Evolutionary conservation across 2,113 vertebrate species (phyloP).

Genomic region (Ondatra zibethicus): DNA sequence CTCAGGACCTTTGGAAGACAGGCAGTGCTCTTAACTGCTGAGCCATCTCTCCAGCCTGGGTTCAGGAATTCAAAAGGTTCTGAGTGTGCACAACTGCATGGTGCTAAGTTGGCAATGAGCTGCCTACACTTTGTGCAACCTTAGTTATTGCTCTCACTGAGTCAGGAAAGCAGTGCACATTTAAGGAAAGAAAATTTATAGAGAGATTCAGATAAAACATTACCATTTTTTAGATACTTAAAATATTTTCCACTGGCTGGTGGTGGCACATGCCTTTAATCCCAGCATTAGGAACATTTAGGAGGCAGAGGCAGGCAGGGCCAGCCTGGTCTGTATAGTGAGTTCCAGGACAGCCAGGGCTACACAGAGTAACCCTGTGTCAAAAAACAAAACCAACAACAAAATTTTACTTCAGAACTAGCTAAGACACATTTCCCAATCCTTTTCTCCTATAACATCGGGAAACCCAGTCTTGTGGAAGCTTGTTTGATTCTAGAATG

Average conservation of each 20-base stretch:
- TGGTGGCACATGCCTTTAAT: background rate
- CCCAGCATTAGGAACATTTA: no score
- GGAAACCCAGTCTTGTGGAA: slow-evolving; percentile 15
- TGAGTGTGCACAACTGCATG: background rate
- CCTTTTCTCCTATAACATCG: background rate
- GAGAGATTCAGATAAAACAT: slow-evolving; percentile 47
- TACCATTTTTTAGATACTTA: background rate
- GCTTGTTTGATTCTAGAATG: slow-evolving; percentile 26
- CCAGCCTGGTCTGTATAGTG: background rate
- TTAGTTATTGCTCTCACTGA: background rate
- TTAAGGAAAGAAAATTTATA: slow-evolving; percentile 30
- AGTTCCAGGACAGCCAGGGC: background rate
- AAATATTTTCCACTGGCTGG: background rate
- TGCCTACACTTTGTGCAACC: background rate
- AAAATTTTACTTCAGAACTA: slow-evolving; percentile 47
- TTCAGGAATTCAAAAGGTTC: background rate
- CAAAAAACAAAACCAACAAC: background rate
- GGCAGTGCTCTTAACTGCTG: no score
- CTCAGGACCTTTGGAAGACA: no score
- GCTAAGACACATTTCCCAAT: slow-evolving; percentile 20
- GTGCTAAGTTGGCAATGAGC: background rate
- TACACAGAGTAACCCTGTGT: background rate
- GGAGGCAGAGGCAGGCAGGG: background rate
- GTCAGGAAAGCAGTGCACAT: no score
- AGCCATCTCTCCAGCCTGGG: no score